Conservation (phyloP, 2,888 invertebrate genomes). For the Caenorhabditis plicata region DNA sequence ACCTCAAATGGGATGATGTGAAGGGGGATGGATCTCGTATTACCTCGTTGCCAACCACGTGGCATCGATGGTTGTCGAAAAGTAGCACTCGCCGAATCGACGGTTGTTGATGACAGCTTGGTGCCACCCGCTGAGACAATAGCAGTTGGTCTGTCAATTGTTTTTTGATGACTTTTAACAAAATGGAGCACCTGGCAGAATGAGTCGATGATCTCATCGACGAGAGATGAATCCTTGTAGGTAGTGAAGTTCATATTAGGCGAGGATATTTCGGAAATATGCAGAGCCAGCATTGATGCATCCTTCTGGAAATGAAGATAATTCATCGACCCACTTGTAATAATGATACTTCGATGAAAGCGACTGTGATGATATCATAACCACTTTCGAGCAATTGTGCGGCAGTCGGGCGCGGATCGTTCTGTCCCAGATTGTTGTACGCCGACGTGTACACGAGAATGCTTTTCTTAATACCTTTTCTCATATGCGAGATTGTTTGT, state of each 20-base stretch:
- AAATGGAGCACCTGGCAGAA: slow-evolving; percentile 15
- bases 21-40: too few relatives aligned
- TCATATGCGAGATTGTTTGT: slow-evolving; percentile 16
- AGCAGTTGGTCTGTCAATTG: slow-evolving; percentile 28
- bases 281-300: slow-evolving; percentile 8
- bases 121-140: slow-evolving; percentile 27
- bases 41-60: slow-evolving; percentile 23
- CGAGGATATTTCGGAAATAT: slow-evolving; percentile 21
- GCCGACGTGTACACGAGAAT: slow-evolving; percentile 27
- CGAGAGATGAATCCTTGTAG: slow-evolving; percentile 16
- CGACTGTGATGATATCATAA: slow-evolving; percentile 19
- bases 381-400: slow-evolving; percentile 14
- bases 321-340: too few relatives aligned
- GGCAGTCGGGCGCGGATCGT: slow-evolving; percentile 18
- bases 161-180: neutral
- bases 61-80: slow-evolving; percentile 20
- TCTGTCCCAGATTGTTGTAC: slow-evolving; percentile 14
- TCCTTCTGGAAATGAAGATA: too few relatives aligned
- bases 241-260: slow-evolving; percentile 30
- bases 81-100: slow-evolving; percentile 28
- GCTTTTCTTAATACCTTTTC: slow-evolving; percentile 19
- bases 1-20: too few relatives aligned
- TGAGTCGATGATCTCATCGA: slow-evolving; percentile 24
- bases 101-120: slow-evolving; percentile 20
- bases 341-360: slow-evolving; percentile 21